Evolutionary conservation across 2,113 vertebrate genomes (phyloP), one percentile per base, ranked within the genome.

Genomic region (Mola mola): DNA sequence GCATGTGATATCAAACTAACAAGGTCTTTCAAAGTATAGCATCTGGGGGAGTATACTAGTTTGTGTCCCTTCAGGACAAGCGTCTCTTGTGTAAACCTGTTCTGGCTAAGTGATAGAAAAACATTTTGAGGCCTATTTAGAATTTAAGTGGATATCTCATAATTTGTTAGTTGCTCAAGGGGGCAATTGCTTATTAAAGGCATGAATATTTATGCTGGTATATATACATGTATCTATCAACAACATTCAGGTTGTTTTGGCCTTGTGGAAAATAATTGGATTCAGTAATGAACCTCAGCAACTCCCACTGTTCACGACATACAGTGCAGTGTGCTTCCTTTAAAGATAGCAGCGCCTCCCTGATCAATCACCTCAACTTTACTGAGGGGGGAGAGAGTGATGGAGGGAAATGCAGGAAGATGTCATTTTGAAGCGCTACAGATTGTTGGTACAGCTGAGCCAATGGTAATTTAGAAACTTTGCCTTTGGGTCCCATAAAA

Each of bases 141-240:
- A 83, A 84, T 79, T 76, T 84, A 17, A 79, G 66, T 69, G 47
- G 66, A 82, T 87, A 85, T 87, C 86, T 86, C 76, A 60, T 82
- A 79, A 84, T 86, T 87, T 87, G 55, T 76, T 66, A 10, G 47
- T 68, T 55, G 75, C 85, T 87, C 17, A 55, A 67, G 75, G 88
- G 79, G 60, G 31, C 41, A 81, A 79, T 83, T 85, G 16, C 82
- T 89, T 80, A 87, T 87, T 87, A 77, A 82, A 60, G 11, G 22
- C 51, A 82, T 86, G 76, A 87, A 86, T 90, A 87, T 87, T 79
- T 75, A 89, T 85, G 74, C 50, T 53, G 43, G 21, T 67, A 65
- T 81, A 85, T n/a, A n/a, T 85, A 81, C 56, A 85, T 75, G 69
- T 72, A 75, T 87, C 76, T 83, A 72, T 81, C 81, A 83, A 78